phyloP scores from a whole-genome alignment of 2,888 invertebrate genomes.

The Mythimna albipuncta region DNA sequence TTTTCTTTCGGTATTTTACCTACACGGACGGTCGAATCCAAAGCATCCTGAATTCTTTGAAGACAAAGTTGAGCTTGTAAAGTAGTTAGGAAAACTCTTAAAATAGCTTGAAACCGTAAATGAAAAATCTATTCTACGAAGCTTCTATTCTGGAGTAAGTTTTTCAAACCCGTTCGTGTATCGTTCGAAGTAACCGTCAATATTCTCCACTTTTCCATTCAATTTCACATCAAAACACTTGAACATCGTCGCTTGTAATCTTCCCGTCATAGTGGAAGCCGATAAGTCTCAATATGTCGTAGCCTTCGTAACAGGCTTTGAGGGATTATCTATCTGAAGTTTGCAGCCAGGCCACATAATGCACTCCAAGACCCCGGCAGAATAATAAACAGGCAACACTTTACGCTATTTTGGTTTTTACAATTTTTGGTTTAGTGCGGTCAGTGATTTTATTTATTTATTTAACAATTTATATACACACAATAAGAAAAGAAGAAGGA shows the following conservation, averaged over 20 bases:
- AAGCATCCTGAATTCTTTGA: constrained; percentile 1
- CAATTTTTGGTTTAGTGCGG: not conserved
- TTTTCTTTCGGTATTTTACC: constrained; percentile 18
- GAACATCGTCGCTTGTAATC: constrained; percentile 27
- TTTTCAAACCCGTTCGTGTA: not conserved
- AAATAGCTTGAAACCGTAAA: constrained; percentile 1
- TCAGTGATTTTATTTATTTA: not conserved
- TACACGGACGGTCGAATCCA: not conserved
- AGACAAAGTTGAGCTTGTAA: constrained; percentile 6
- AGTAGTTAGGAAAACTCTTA: not conserved
- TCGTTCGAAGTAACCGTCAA: not conserved
- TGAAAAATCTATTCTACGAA: not conserved
- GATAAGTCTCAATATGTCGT: constrained; percentile 33
- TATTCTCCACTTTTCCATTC: constrained; percentile 23
- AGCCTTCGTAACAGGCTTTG: constrained; percentile 39
- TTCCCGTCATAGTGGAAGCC: constrained; percentile 25
- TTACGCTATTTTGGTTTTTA: constrained; percentile 10
- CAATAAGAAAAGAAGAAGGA: too few species aligned
- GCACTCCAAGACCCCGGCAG: constrained; percentile 30
- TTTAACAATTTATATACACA: too few species aligned
- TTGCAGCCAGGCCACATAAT: constrained; percentile 45
- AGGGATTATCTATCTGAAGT: constrained; percentile 57
- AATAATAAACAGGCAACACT: constrained; percentile 39
- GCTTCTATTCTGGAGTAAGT: not conserved
- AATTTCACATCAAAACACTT: constrained; percentile 47